Evolutionary conservation across 2,888 invertebrate genomes (phyloP), one percentile per base, ranked within the genome.

Genomic region (Zootermopsis nevadensis): DNA sequence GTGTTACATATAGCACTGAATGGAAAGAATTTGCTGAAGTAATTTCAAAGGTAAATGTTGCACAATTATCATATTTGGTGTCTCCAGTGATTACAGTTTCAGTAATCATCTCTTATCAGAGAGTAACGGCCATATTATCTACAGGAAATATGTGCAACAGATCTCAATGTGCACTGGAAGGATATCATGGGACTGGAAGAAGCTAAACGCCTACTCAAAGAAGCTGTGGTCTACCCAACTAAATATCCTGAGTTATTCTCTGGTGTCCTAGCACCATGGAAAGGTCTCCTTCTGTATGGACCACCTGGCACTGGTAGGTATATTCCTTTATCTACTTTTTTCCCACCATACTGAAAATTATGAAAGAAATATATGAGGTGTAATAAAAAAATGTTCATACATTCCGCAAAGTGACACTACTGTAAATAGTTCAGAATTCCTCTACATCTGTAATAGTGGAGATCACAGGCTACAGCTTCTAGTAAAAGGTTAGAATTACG

Each of bases 181-280:
- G 96, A 98, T 87, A 94, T 98, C 69, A 94, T 94, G 86, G 96
- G 96, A 6, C 91, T 98, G 86, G 92, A 93, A 2, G 90, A 92
- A 19, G 95, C 96, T 15, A 96, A 97, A 88, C 92, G 92, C 87
- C 89, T 95, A 83, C 90, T 98, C 27, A 95, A 96, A 91, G 98
- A 98, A 90, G 95, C 97, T 0, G 94, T 97, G 0, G 92, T 98
- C 6, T 96, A 96, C 88, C 96, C 96, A 10, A 90, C 94, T 0
- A 92, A 93, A 85, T 94, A 94, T 88, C 96, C 96, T 0, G 91
- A 93, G 80, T 89, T 96, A 24, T 96, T 96, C 88, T 91, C 91
- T 0, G 93, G 93, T 0, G 90, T 92, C 72, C 87, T 94, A 24
- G 93, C 94, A 85, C 96, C 98, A 0, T 99, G 98, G 98, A 95